Evolutionary conservation across 92 coral and sea anemone genomes (phyloP).

Genomic region (Metridium senile): DNA sequence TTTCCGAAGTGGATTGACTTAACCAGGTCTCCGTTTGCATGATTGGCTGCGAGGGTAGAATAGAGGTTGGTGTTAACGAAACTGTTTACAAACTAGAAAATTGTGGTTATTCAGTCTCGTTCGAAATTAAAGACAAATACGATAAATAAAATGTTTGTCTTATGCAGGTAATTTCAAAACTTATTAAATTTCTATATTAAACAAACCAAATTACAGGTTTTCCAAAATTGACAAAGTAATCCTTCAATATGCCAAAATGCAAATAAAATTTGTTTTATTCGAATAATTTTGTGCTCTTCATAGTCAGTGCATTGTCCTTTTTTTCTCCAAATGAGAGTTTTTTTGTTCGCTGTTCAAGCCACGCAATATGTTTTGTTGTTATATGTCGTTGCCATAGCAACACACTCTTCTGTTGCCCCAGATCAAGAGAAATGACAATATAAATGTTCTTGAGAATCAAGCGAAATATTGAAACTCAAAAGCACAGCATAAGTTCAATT

Average conservation of each 20-base stretch:
- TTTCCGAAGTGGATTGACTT: slow-evolving; percentile 9
- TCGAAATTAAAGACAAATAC: not conserved
- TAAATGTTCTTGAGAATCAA: not conserved
- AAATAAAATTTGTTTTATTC: not conserved
- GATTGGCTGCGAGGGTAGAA: not conserved
- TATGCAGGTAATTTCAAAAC: slow-evolving; percentile 1
- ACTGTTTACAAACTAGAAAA: not conserved
- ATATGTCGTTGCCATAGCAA: not conserved
- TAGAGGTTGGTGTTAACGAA: not conserved
- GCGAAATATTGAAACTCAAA: not conserved
- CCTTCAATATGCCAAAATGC: not conserved
- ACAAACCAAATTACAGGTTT: not conserved
- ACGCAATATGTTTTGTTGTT: not conserved
- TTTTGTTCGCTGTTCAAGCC: not conserved
- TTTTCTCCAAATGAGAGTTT: not conserved
- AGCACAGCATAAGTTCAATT: not conserved
- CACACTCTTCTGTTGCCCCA: not conserved
- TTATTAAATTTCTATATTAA: not conserved
- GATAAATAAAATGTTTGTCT: not conserved
- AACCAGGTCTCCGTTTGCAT: not conserved
- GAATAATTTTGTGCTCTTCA: not conserved
- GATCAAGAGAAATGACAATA: not conserved
- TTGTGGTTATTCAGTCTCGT: not conserved
- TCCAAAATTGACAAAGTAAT: not conserved
- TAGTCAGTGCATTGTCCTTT: not conserved